Conservation (phyloP, 2,797 vertebrate genomes). For the Karalla daura region DNA sequence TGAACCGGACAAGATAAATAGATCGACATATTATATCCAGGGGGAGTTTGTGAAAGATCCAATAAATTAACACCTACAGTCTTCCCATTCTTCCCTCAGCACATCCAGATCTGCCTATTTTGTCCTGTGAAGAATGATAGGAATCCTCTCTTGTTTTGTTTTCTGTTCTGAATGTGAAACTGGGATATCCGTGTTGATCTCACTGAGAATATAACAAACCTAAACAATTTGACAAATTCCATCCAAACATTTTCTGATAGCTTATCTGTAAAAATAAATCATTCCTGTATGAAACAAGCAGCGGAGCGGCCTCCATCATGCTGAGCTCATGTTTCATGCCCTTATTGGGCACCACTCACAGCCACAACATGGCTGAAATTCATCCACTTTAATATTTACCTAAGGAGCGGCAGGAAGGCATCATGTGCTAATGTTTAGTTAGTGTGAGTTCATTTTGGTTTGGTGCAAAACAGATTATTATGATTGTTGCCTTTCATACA, state of each 20-base stretch:
- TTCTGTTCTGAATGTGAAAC: slow-evolving; percentile 67
- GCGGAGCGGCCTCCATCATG: slow-evolving; percentile 25
- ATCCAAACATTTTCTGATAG: slow-evolving; percentile 69
- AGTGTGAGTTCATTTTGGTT: slow-evolving; percentile 55
- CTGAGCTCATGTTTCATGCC: slow-evolving; percentile 46
- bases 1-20: slow-evolving; percentile 74
- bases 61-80: slow-evolving; percentile 77
- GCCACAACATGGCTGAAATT: slow-evolving; percentile 51
- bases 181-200: slow-evolving; percentile 54
- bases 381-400: slow-evolving; percentile 61
- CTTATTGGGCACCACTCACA: slow-evolving; percentile 39
- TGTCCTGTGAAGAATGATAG: slow-evolving; percentile 68
- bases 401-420: slow-evolving; percentile 42
- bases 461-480: slow-evolving; percentile 54
- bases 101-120: slow-evolving; percentile 38
- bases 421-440: slow-evolving; percentile 59
- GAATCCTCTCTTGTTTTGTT: slow-evolving; percentile 72
- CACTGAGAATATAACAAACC: slow-evolving; percentile 56
- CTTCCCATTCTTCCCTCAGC: slow-evolving; percentile 53
- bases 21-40: slow-evolving; percentile 71
- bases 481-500: slow-evolving; percentile 60
- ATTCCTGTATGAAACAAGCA: slow-evolving; percentile 44
- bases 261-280: slow-evolving; percentile 73
- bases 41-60: slow-evolving; percentile 58
- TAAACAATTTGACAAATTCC: slow-evolving; percentile 76